phyloP scores from a whole-genome alignment of 2,888 invertebrate genomes.

The Phengaris alcon region DNA sequence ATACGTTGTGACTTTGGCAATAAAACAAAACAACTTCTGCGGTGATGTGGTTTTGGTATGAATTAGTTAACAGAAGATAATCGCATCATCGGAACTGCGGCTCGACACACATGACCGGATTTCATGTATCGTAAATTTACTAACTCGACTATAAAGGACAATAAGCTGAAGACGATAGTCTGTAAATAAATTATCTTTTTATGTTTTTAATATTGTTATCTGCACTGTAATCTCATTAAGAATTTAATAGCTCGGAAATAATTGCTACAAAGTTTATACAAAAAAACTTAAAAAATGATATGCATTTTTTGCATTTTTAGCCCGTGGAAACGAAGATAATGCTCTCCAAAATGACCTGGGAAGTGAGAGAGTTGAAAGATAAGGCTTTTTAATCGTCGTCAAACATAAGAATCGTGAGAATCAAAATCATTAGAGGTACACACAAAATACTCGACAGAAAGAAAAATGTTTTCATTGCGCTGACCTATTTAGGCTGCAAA shows the following conservation, averaged over 20 bases:
- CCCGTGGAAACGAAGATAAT: conserved; percentile 6
- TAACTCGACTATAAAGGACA: neutral
- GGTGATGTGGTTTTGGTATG: neutral
- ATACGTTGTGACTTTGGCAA: neutral
- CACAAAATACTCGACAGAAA: neutral
- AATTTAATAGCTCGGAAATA: conserved; percentile 13
- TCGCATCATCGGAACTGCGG: neutral
- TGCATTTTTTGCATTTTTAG: neutral
- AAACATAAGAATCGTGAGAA: conserved; percentile 8
- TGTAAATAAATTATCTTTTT: conserved; percentile 9
- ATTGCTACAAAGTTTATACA: neutral
- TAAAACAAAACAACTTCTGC: neutral
- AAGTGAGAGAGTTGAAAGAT: conserved; percentile 4
- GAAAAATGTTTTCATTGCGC: neutral
- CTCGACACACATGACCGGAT: neutral
- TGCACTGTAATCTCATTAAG: neutral
- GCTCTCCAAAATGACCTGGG: conserved; percentile 6
- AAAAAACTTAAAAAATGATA: neutral
- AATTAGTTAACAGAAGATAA: neutral
- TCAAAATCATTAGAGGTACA: neutral
- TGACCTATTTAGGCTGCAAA: neutral
- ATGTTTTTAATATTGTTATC: conserved; percentile 5
- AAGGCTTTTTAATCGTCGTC: neutral
- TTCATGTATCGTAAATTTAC: neutral
- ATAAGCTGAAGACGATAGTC: neutral